Evolutionary conservation across 1,140 invertebrate genomes (phyloP).

Genomic region (Aphelenchoides avenae): DNA sequence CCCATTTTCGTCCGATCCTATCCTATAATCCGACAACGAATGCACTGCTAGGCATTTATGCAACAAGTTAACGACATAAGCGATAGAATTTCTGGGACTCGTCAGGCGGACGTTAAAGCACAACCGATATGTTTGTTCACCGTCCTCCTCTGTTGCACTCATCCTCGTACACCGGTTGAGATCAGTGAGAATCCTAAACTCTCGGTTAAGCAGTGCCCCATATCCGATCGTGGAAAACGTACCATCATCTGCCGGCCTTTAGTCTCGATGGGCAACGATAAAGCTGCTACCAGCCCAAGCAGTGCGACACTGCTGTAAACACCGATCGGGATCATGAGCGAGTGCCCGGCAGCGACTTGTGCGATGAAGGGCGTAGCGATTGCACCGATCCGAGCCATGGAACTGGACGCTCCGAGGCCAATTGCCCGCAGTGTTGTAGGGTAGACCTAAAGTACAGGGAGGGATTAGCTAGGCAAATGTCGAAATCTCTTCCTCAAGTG

Average conservation of each 20-base stretch:
- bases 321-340: slow-evolving; percentile 69
- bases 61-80: no score
- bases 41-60: no score
- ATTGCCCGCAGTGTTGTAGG: slow-evolving; percentile 80
- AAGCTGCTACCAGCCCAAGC: slow-evolving; percentile 70
- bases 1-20: no score
- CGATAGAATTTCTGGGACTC: no score
- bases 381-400: slow-evolving; percentile 82
- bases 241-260: slow-evolving; percentile 64
- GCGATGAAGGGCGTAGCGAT: slow-evolving; percentile 87
- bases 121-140: no score
- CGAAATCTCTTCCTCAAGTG: background rate
- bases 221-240: slow-evolving; percentile 3
- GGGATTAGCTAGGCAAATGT: slow-evolving; percentile 1
- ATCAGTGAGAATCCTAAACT: slow-evolving; percentile 6
- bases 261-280: slow-evolving; percentile 75
- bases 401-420: slow-evolving; percentile 80
- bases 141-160: no score
- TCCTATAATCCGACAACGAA: no score
- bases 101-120: no score
- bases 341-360: slow-evolving; percentile 75
- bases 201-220: background rate
- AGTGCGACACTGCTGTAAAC: slow-evolving; percentile 73
- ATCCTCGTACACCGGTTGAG: no score
- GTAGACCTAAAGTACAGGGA: slow-evolving; percentile 67